Conservation (phyloP, 2,797 vertebrate species). For the Leptoclinus maculatus region DNA sequence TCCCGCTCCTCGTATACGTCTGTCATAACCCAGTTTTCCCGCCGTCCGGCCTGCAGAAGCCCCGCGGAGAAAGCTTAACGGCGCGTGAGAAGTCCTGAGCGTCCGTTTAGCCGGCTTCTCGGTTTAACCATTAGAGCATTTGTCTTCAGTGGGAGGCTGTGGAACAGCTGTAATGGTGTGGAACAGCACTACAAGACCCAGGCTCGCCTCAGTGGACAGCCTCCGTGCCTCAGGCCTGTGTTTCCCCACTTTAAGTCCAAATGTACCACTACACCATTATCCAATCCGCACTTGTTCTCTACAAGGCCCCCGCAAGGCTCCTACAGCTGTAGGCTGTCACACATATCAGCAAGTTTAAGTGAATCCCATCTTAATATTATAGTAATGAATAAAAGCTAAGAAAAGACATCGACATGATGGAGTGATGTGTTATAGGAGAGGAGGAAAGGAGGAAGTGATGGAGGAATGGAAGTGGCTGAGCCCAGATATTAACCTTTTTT, state of each 20-base stretch:
- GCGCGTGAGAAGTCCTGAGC: conserved; percentile 72
- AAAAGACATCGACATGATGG: too few species aligned
- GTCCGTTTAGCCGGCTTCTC: conserved; percentile 58
- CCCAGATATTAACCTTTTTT: neutral
- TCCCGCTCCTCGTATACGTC: conserved; percentile 20
- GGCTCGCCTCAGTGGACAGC: conserved; percentile 53
- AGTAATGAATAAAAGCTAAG: too few species aligned
- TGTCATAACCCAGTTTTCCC: conserved; percentile 47
- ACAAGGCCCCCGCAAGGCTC: neutral
- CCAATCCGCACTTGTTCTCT: conserved; percentile 3
- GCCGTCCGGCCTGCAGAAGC: conserved; percentile 41
- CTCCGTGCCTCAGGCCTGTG: conserved; percentile 51
- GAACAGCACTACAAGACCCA: conserved; percentile 61
- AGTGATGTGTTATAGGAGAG: too few species aligned
- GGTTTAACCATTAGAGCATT: conserved; percentile 70
- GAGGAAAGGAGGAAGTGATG: too few species aligned
- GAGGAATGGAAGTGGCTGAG: too few species aligned
- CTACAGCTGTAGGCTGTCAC: neutral
- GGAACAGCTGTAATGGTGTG: conserved; percentile 70
- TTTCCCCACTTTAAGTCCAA: conserved; percentile 59
- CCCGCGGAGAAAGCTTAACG: conserved; percentile 66
- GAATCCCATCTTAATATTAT: too few species aligned
- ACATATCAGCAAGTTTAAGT: neutral
- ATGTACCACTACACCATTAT: conserved; percentile 29
- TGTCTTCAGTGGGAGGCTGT: conserved; percentile 62